Percentiles rank a stretch among this genome's conserved stretches.
Evolutionary conservation across 1,140 invertebrate genomes (phyloP).

Genomic region (Trissolcus basalis): DNA sequence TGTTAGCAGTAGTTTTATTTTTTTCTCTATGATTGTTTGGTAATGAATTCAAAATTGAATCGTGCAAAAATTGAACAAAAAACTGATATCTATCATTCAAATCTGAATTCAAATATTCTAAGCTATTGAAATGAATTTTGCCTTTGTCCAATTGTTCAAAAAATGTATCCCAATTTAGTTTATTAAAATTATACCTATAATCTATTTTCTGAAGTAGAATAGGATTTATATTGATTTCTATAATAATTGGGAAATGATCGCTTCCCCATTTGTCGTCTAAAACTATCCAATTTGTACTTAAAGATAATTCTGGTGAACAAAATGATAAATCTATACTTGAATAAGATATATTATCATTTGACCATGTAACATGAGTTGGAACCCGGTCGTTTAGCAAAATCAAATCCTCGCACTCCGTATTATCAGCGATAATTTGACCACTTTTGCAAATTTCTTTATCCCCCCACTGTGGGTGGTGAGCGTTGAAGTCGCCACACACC

Average conservation of each 20-base stretch:
- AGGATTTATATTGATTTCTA: conserved; percentile 15
- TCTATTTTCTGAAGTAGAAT: background rate
- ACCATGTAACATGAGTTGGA: background rate
- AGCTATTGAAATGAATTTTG: conserved; percentile 11
- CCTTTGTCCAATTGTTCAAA: background rate
- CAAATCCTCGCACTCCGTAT: conserved; percentile 5
- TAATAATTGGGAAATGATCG: conserved; percentile 35
- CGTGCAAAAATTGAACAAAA: conserved; percentile 12
- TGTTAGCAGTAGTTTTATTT: background rate
- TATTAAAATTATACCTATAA: conserved; percentile 8
- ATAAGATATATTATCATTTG: background rate
- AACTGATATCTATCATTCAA: conserved; percentile 8
- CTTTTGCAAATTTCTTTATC: conserved; percentile 6
- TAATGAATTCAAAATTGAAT: background rate
- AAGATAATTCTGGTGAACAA: background rate
- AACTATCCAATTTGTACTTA: conserved; percentile 16
- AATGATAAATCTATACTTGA: conserved; percentile 41
- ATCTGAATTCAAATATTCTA: conserved; percentile 10
- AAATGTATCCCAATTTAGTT: conserved; percentile 11
- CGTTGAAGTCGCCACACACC: conserved; percentile 31
- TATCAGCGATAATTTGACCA: conserved; percentile 4
- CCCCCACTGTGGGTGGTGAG: conserved; percentile 18
- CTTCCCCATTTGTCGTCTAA: conserved; percentile 40
- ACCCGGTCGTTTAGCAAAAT: conserved; percentile 11
- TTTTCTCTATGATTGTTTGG: no score